These are phyloP conservation scores for Flexamia atlantica DNA, from an alignment of 2,888 invertebrate genomes.

Conservation along the genomic window DNA sequence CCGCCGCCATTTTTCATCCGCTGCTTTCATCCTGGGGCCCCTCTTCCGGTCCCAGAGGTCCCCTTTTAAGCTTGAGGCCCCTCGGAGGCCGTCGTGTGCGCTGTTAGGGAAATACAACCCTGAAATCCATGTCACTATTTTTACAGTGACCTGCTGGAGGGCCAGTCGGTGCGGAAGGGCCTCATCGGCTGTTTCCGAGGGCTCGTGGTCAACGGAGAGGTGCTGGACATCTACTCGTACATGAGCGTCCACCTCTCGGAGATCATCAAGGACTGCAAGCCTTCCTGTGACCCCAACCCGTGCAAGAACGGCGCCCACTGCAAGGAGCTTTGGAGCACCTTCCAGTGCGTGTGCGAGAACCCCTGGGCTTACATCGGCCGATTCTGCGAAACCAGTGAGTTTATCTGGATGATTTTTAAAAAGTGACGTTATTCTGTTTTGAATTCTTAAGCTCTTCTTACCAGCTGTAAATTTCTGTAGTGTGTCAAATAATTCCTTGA, in stretches of 20 bases:
- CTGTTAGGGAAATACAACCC: too few relatives aligned
- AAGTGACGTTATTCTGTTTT: too few relatives aligned
- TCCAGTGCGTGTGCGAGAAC: conserved; percentile 95
- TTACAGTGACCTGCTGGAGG: conserved; percentile 89
- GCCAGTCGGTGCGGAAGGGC: conserved; percentile 91
- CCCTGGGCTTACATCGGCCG: conserved; percentile 94
- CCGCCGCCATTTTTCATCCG: too few relatives aligned
- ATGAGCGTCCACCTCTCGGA: conserved; percentile 95
- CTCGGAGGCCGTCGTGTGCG: too few relatives aligned
- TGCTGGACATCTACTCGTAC: conserved; percentile 93
- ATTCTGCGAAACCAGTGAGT: conserved; percentile 94
- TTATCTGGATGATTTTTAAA: too few relatives aligned
- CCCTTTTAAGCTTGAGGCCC: too few relatives aligned
- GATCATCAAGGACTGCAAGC: conserved; percentile 95
- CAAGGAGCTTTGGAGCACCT: conserved; percentile 95
- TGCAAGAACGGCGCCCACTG: conserved; percentile 95
- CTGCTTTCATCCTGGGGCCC: too few relatives aligned
- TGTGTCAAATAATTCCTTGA: too few relatives aligned
- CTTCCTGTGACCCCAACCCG: conserved; percentile 95
- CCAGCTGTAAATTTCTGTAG: too few relatives aligned
- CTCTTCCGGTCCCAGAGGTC: too few relatives aligned
- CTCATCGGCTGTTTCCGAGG: conserved; percentile 96
- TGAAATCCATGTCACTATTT: too few relatives aligned
- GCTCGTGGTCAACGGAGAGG: conserved; percentile 93
- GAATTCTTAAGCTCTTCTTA: too few relatives aligned